Base-by-base conservation (phyloP, 2,113 vertebrate species). In the Telmatochromis brachygnathus region DNA sequence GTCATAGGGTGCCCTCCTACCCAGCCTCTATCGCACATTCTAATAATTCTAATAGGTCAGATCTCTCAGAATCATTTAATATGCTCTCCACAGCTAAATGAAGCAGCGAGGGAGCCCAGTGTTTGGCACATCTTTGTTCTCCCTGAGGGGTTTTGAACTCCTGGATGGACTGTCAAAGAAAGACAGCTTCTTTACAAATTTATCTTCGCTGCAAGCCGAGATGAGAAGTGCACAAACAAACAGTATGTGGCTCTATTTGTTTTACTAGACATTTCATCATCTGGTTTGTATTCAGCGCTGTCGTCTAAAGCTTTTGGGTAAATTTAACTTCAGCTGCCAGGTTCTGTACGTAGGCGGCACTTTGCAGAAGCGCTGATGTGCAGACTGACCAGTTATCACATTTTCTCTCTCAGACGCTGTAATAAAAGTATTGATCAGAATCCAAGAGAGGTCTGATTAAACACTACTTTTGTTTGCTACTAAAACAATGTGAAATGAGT, bases 171-270 rank as follows among this genome's bases (percentile, higher is more conserved):
- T 28, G 56, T 81, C 81, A 79, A 81, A 90, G 47, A 79, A 53
- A 90, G 62, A 84, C 81, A 54, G 90, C 83, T 11, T 88, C 87
- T 94, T 88, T 84, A 83, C 86, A 90, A 75, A 89, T 85, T 10
- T 26, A 58, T 83, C 51, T 87, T 77, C 11, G 70, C 85, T 82
- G 55, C 70, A n/a, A 37, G 85, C 87, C 11, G 73, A 88, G 33
- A 84, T 23, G 65, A 84, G 58, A 75, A n/a, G 54, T 4, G 83
- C 70, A 86, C 65, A 82, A 79, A 94, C 83, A 88, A 73, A 89
- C 62, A 82, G 81, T 42, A n/a, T 68, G 83, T 23, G 62, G 70
- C 87, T 89, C 10, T 58, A 9, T 90, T 92, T 85, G 87, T 86
- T 90, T 85, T 80, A 80, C 86, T 1, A 65, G 39, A 82, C 54